Conservation (phyloP, 2,797 vertebrate species). For the Rhinella marina region DNA sequence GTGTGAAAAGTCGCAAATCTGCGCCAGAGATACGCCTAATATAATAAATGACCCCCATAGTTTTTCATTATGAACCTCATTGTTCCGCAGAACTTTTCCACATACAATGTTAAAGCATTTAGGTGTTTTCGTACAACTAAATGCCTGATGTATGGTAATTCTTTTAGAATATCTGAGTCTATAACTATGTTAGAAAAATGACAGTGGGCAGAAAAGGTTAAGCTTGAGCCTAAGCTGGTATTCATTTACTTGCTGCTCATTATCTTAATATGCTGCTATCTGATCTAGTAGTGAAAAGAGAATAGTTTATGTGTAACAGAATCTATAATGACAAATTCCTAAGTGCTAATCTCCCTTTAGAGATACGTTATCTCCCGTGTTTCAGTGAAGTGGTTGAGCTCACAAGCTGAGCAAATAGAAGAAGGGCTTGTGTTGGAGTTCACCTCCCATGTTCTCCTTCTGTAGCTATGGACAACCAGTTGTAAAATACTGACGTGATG, state of each 20-base stretch:
- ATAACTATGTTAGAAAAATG: no score
- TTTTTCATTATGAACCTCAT: no score
- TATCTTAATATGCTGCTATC: conserved; percentile 50
- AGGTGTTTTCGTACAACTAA: no score
- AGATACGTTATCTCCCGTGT: conserved; percentile 48
- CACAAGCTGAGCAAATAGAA: conserved; percentile 44
- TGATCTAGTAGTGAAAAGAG: conserved; percentile 34
- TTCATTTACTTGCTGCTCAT: conserved; percentile 43
- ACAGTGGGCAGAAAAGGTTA: background rate
- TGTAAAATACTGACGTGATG: background rate
- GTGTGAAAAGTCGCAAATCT: no score
- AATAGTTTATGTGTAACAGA: conserved; percentile 49
- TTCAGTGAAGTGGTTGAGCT: conserved; percentile 32
- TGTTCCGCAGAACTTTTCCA: no score
- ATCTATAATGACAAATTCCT: conserved; percentile 40
- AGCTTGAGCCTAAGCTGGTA: conserved; percentile 7
- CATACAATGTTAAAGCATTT: no score
- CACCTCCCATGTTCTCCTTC: background rate
- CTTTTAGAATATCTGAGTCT: no score
- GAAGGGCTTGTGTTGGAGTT: conserved; percentile 4
- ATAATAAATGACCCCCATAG: no score
- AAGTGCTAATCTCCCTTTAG: conserved; percentile 52
- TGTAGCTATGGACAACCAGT: background rate
- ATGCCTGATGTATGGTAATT: no score
- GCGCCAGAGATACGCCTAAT: no score